These are phyloP conservation scores for Microctenopoma steveboyesi DNA, from an alignment of 2,797 vertebrate species.

Conservation along the genomic window DNA sequence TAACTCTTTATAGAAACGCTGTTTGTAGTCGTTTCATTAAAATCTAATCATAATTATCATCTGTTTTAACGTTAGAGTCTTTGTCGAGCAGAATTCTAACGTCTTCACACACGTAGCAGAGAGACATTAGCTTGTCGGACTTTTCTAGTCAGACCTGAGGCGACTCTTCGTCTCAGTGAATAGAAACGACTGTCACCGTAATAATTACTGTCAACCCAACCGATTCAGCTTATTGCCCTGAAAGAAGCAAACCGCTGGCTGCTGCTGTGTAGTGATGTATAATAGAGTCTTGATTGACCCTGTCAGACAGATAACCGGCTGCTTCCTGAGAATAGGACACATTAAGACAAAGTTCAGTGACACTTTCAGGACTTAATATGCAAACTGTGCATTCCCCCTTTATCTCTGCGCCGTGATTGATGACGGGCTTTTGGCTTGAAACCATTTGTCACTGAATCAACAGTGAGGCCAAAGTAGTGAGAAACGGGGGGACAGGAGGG, in stretches of 20 bases:
- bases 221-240: background rate
- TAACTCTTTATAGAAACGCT: too few species aligned
- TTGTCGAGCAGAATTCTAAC: too few species aligned
- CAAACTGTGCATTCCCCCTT: constrained; percentile 34
- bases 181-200: background rate
- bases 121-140: too few species aligned
- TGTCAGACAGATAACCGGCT: constrained; percentile 11
- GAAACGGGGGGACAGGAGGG: background rate
- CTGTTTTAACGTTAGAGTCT: too few species aligned
- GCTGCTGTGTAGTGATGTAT: background rate
- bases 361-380: constrained; percentile 30
- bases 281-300: background rate
- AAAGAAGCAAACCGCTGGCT: too few species aligned
- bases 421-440: constrained; percentile 37
- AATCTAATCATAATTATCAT: too few species aligned
- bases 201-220: too few species aligned
- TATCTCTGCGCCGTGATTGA: constrained; percentile 46
- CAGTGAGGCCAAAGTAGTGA: background rate
- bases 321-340: constrained; percentile 16
- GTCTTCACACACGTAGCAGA: too few species aligned
- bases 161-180: background rate
- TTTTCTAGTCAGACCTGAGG: constrained; percentile 1
- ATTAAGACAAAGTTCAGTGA: constrained; percentile 25
- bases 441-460: constrained; percentile 30
- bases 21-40: too few species aligned